Percentiles rank a stretch among this genome's conserved stretches.
phyloP scores from a whole-genome alignment of 2,797 vertebrate species.

The Tadarida brasiliensis region DNA sequence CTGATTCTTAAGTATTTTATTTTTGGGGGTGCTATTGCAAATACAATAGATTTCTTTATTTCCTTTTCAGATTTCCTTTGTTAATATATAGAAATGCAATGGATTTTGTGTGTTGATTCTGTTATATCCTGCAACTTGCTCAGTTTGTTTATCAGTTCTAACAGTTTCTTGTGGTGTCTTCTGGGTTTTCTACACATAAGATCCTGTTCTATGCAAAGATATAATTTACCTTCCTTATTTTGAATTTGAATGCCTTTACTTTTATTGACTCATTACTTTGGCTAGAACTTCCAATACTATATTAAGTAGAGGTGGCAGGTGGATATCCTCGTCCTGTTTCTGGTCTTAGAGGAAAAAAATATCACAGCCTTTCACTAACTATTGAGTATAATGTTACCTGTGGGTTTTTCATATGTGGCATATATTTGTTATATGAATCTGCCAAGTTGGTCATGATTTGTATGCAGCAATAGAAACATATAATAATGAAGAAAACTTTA shows the following conservation, averaged over 20 bases:
- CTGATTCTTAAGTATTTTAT: conserved; percentile 17
- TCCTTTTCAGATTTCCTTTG: not conserved
- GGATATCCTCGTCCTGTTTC: not conserved
- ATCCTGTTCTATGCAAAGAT: not conserved
- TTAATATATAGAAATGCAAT: not conserved
- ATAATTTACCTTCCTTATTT: not conserved
- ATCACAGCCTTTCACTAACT: not conserved
- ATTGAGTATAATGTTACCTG: not conserved
- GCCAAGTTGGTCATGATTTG: not conserved
- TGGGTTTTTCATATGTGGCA: not conserved
- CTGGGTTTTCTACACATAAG: not conserved
- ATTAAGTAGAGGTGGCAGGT: not conserved
- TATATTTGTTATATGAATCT: not conserved
- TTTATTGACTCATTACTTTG: not conserved
- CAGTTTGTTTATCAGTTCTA: not conserved
- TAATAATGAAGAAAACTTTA: not conserved
- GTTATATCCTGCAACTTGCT: not conserved
- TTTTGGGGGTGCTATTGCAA: not conserved
- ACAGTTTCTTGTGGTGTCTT: not conserved
- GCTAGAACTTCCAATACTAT: not conserved
- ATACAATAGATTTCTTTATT: not conserved
- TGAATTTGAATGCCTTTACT: not conserved
- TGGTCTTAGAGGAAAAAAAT: not conserved
- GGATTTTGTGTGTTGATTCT: not conserved
- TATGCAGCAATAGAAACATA: not conserved